These are phyloP conservation scores for Drosophila pseudoananassae DNA, from an alignment of 1,140 invertebrate species.

Conservation along the genomic window DNA sequence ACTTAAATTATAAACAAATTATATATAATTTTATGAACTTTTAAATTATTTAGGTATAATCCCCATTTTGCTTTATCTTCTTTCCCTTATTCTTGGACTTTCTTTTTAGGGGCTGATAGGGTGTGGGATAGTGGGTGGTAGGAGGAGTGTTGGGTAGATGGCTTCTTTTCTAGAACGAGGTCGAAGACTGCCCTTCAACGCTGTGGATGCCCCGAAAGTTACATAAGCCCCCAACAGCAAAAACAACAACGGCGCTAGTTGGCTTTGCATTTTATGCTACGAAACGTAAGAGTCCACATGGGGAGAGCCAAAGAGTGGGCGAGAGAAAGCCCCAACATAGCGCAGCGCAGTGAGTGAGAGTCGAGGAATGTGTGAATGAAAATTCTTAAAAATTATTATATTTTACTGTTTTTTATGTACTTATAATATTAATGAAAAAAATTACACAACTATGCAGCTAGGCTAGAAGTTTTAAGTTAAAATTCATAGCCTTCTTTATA, in stretches of 20 bases:
- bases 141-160: conserved; percentile 7
- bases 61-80: conserved; percentile 32
- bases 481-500: no score
- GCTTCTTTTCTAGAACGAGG: conserved; percentile 79
- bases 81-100: conserved; percentile 33
- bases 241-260: conserved; percentile 49
- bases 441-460: no score
- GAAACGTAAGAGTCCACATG: conserved; percentile 1
- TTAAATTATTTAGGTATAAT: no score
- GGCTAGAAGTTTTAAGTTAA: no score
- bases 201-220: conserved; percentile 55
- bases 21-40: no score
- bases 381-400: conserved; percentile 37
- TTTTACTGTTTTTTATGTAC: no score
- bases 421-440: no score
- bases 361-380: conserved; percentile 60
- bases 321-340: conserved; percentile 35
- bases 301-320: conserved; percentile 24
- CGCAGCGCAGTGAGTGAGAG: conserved; percentile 34
- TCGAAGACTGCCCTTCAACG: conserved; percentile 82
- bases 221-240: conserved; percentile 64
- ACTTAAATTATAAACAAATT: no score
- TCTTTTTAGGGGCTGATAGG: conserved; percentile 29
- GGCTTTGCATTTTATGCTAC: conserved; percentile 66
- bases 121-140: not conserved